Base-by-base conservation (phyloP, 2,888 invertebrate genomes). In the Microctonus brassicae region DNA sequence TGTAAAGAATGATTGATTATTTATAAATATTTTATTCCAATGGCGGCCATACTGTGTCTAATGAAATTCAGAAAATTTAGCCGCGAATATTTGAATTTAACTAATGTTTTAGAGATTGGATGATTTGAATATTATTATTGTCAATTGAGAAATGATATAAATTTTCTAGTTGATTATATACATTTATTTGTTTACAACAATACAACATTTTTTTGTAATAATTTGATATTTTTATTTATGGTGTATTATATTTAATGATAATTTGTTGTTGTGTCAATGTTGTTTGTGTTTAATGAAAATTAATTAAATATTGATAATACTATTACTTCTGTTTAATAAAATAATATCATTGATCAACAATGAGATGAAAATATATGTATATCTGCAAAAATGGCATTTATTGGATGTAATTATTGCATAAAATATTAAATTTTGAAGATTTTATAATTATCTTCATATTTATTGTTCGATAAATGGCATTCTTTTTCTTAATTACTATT, bases 281-380 rank as follows among this genome's bases (percentile, higher is more conserved):
- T 52, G 36, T 63, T 17, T 62, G 55, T 13, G 24, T 72, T 60
- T 64, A 55, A 60, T 62, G 72, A 77, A 77, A 79, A 80, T 79
- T 77, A 80, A 74, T 78, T 66, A 76, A 58, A 66, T 60, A 70
- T 52, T 72, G 70, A 80, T 80, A 81, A 80, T 82, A 80, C 77
- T 81, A 81, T 77, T 33, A 72, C 73, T 78, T 75, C 69, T 76
- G 76, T 76, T 78, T 82, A 63, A 69, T 5, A 73, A 74, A 78
- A 75, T 81, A 81, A 78, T 78, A 78, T 82, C 83, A 83, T 84
- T 80, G 85, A 79, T 86, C 84, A 85, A 86, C 85, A 84, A 86
- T 82, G 84, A 82, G 72, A 81, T 77, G 77, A 82, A 83, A 83
- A 84, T 85, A 85, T 82, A 82, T 77, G 75, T 81, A 76, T 79